Base-by-base conservation (phyloP, 64 coral and sea anemone genomes). In the Cladopsammia gracilis region DNA sequence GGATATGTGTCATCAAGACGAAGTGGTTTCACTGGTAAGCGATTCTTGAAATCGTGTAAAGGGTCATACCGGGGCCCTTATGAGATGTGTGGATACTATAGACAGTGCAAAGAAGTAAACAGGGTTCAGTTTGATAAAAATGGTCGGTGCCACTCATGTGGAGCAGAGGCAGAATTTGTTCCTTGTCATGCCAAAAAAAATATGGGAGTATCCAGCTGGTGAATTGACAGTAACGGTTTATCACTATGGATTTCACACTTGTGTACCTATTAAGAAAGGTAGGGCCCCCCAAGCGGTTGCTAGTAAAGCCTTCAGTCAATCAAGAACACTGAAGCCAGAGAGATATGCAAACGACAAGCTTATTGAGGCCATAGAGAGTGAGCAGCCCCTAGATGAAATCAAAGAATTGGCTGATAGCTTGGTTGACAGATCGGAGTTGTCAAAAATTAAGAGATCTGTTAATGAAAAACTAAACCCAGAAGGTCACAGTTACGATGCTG, bases 361-460 rank as follows among this genome's bases (percentile, higher is more conserved):
- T 34, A 91, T 91, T 71, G 89, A 91, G 22, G 89, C 89, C 34
- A 91, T 91, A 71, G 89, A 82, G 57, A 91, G 58, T 79, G 77
- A 91, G 70, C 45, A 69, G 60, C 50, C 89, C 16, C 46, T 82
- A 23, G 73, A 91, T 34, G 59, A 93, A 20, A 93, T 87, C 51
- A 58, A 76, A 59, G 69, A 93, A 34, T 86, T 86, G 83, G 67
- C 82, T 53, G 58, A 86, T 65, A 85, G 73, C 52, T 86, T 93
- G 19, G 62, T 65, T 59, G 82, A 93, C 62, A 78, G 75, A n/a
- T 14, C n/a, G 5, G 54, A 5, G 13, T 42, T 57, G 43, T 72
- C 70, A 72, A 72, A 18, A 77, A 19, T 77, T 47, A 57, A 77
- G 75, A 18, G 44, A 23, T 48, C 15, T 18, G 52, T 77, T 46